phyloP scores from a whole-genome alignment of 1,140 invertebrate genomes.

The Drosophila sproati region DNA sequence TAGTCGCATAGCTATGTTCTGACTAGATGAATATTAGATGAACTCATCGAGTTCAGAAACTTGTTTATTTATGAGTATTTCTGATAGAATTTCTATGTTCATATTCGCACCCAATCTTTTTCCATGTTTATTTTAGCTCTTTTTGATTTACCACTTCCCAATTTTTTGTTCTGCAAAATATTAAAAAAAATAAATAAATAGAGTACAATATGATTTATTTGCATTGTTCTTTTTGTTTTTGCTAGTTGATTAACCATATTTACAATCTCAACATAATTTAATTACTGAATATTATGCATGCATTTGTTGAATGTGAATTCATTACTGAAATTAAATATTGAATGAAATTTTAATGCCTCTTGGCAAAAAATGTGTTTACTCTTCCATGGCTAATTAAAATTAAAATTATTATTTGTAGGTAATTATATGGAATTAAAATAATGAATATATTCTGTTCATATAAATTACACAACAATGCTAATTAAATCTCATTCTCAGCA shows the following conservation, averaged over 20 bases:
- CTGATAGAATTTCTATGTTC: neutral
- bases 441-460: too few species aligned
- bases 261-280: neutral
- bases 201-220: neutral
- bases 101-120: too few species aligned
- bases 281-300: neutral
- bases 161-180: neutral
- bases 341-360: neutral
- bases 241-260: neutral
- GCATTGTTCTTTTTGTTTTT: neutral
- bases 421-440: neutral
- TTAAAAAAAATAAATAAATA: neutral
- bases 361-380: neutral
- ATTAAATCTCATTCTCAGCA: too few species aligned
- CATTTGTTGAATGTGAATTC: neutral
- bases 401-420: neutral
- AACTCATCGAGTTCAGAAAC: neutral
- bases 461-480: too few species aligned
- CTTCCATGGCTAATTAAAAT: too few species aligned
- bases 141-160: neutral
- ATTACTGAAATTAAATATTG: neutral
- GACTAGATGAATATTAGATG: constrained; percentile 25
- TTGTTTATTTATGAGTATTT: neutral
- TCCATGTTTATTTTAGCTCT: neutral
- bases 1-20: constrained; percentile 24